Base-by-base conservation (phyloP, 2,113 vertebrate genomes). In the Leucoraja erinaceus region DNA sequence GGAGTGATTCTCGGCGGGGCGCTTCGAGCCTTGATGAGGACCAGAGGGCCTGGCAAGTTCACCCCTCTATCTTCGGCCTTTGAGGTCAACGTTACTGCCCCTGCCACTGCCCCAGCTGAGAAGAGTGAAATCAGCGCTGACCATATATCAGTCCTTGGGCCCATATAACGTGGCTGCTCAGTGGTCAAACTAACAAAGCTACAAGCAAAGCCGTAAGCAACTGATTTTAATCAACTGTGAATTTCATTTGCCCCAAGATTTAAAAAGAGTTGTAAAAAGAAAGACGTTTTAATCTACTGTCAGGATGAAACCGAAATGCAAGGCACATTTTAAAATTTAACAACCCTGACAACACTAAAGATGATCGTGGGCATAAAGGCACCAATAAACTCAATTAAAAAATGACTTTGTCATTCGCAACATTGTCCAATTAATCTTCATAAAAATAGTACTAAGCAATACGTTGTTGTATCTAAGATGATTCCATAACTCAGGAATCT, bases 81-180 rank as follows among this genome's bases (percentile, higher is more conserved):
- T 63, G 83, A 88, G 83, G 83, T 88, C 83, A 88, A 63, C 31
- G 83, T 63, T 63, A 16, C 28, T 88, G 83, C 59, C n/a, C 83
- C n/a, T 66, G 83, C 83, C 59, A 88, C 81, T 86, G 83, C 83
- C 83, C 83, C 83, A 86, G 83, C 83, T 86, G 83, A 88, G 83
- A 63, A 31, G 14, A 88, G 22, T 56, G 54, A 83, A 59, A 54
- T 59, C 79, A 59, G 59, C 25, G 63, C 83, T 31, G 83, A 66
- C 83, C 33, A 61, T 88, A 88, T 56, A 88, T 88, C 83, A 88
- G 63, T 63, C 83, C 83, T 31, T 12, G 83, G 83, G 83, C 59
- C n/a, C n/a, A 4, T 12, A 88, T 63, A 59, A n/a, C 59, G 63
- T n/a, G 28, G 59, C n/a, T 63, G 31, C 59, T 88, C 12, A 88